A percentile compares a stretch with the other conserved stretches of the same genome.
Evolutionary conservation across 2,797 vertebrate genomes (phyloP).

Genomic region (Bufotes viridis): DNA sequence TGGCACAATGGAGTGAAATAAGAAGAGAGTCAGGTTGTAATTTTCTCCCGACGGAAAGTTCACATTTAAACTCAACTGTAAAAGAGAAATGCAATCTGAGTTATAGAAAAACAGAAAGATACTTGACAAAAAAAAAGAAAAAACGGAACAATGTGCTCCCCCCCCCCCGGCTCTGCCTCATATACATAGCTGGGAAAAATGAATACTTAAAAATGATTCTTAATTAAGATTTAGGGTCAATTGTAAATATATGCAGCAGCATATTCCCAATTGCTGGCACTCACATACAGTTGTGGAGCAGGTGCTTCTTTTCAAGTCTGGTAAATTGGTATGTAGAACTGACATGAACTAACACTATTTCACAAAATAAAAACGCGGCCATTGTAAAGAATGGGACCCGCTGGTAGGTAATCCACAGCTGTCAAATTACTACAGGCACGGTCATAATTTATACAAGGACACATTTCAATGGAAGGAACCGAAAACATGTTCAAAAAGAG

Average conservation of each 20-base stretch:
- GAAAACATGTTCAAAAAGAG: not conserved
- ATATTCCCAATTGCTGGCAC: not conserved
- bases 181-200: not conserved
- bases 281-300: conserved; percentile 32
- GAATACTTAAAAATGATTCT: conserved; percentile 27
- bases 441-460: conserved; percentile 20
- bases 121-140: not conserved
- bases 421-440: conserved; percentile 14
- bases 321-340: conserved; percentile 1
- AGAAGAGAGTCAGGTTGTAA: conserved; percentile 81
- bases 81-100: conserved; percentile 62
- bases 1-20: conserved; percentile 86
- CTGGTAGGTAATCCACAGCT: conserved; percentile 33
- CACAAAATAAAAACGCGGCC: conserved; percentile 5
- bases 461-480: not conserved
- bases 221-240: conserved; percentile 36
- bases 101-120: not conserved
- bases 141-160: not conserved
- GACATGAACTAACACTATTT: conserved; percentile 26
- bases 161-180: not conserved
- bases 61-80: conserved; percentile 83
- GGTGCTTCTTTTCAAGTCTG: conserved; percentile 54
- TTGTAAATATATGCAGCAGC: conserved; percentile 11
- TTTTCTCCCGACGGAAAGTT: conserved; percentile 84
- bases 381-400: not conserved